Evolutionary conservation across 2,113 vertebrate genomes (phyloP).

Genomic region (Ceyx margarethae): DNA sequence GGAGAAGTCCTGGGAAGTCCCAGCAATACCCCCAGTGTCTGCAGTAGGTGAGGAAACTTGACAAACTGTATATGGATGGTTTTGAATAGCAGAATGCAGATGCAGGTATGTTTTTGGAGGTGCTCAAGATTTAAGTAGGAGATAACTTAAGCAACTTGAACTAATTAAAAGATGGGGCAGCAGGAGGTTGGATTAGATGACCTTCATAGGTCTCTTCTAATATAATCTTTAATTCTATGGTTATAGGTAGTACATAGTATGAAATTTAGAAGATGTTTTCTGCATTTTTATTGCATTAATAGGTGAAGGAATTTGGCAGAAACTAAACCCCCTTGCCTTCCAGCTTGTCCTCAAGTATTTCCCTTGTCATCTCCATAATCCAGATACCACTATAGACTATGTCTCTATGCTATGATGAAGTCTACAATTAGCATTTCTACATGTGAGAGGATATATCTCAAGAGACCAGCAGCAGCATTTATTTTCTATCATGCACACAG

Average conservation of each 20-base stretch:
- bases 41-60: background rate
- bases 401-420: background rate
- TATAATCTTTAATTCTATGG: background rate
- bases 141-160: background rate
- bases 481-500: background rate
- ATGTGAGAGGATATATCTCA: background rate
- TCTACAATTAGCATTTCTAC: background rate
- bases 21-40: background rate
- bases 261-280: background rate
- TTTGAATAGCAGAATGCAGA: background rate
- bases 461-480: background rate
- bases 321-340: too few species aligned
- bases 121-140: background rate
- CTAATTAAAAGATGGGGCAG: rapidly evolving
- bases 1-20: background rate
- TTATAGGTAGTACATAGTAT: background rate
- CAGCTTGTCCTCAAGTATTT: background rate
- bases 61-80: background rate
- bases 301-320: too few species aligned
- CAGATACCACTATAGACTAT: background rate
- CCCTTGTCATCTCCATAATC: background rate
- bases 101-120: background rate
- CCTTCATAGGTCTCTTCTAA: background rate
- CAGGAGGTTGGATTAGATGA: background rate
- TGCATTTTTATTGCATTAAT: background rate